Conservation (phyloP, 2,797 vertebrate genomes). For the Crocodylus rhombifer region DNA sequence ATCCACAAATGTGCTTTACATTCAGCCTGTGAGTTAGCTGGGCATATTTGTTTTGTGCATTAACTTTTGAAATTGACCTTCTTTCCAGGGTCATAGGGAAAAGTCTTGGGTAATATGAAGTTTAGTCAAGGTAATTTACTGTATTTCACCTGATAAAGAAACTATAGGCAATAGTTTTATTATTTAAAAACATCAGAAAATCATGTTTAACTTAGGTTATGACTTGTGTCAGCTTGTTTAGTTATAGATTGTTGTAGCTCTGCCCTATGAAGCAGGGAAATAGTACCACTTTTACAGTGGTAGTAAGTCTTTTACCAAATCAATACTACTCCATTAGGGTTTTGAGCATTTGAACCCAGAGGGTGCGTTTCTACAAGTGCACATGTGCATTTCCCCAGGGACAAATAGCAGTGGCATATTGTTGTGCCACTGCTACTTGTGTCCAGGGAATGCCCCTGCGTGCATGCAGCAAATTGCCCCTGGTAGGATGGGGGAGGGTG, state of each 20-base stretch:
- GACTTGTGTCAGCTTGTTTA: background rate
- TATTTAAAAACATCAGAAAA: background rate
- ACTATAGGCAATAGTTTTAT: slow-evolving; percentile 27
- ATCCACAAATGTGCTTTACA: slow-evolving; percentile 42
- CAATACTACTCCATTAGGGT: no score
- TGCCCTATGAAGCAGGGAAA: accelerated
- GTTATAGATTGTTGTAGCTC: background rate
- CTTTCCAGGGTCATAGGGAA: slow-evolving; percentile 12
- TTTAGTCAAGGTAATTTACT: slow-evolving; percentile 8
- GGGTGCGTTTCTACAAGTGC: no score
- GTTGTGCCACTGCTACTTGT: no score
- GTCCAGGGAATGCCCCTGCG: no score
- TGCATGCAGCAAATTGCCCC: no score
- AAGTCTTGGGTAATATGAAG: background rate
- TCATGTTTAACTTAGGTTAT: background rate
- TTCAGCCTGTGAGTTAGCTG: slow-evolving; percentile 49
- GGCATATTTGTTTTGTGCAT: slow-evolving; percentile 60
- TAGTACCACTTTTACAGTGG: no score
- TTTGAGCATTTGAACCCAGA: no score
- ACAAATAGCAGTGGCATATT: no score
- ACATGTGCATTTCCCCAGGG: no score
- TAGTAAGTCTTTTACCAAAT: no score
- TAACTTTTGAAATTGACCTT: slow-evolving; percentile 63
- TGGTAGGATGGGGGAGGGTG: no score
- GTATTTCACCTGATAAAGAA: slow-evolving; percentile 6